Base-by-base conservation (phyloP, 2,113 vertebrate genomes). In the Saguinus midas region DNA sequence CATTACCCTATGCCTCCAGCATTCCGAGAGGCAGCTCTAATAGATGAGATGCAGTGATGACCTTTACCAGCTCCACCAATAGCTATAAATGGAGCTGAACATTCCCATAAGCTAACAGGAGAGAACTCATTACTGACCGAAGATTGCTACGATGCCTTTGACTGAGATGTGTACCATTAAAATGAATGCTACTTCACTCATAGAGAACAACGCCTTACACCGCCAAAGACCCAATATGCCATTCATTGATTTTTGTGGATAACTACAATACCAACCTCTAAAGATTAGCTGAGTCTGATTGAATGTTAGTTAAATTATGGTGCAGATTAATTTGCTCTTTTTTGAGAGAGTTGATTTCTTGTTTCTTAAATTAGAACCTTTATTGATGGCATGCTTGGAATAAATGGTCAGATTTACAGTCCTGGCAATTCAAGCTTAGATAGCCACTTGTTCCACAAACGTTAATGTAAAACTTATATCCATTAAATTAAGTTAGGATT, bases 31-130 rank as follows among this genome's bases (percentile, higher is more conserved):
- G 83, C 86, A 94, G 72, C 87, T 93, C 81, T 98, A 96, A 97
- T 97, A 98, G 98, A 98, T 98, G 98, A 98, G 97, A 98, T 93
- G 95, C 97, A 97, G 94, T 14, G 43, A 87, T 98, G 96, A 97
- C 98, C 97, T 98, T 98, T 98, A 98, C 99, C 98, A 98, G 96
- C 97, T 96, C 91, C 73, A 79, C 97, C 95, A 96, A 96, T 98
- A 98, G 98, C 98, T 98, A 98, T 98, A 98, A 99, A 98, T 98
- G 98, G 98, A 94, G 64, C 96, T 95, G 97, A 97, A 98, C 97
- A 96, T 96, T 96, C 97, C 96, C 98, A 85, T 98, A 97, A 96
- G 89, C 94, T 90, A 57, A 6, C 95, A 96, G 97, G 97, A 98
- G 98, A 97, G 98, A 98, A 97, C 98, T 98, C 98, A 97, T 98